Base-by-base conservation (phyloP, 2,888 invertebrate species). In the Lymantria dispar region DNA sequence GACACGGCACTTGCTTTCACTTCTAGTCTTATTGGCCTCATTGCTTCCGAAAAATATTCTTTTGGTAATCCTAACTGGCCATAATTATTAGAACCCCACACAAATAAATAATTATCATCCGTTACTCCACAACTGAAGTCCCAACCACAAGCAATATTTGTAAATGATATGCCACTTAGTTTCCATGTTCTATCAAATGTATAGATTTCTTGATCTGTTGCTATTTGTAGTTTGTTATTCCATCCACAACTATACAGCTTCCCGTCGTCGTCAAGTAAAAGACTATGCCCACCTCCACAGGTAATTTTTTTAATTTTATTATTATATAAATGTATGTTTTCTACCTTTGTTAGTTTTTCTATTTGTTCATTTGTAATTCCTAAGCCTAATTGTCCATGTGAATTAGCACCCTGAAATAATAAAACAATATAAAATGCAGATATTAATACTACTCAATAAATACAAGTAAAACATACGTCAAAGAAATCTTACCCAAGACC, bases 1-100 rank as follows among this genome's bases (percentile, higher is more conserved):
- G 94, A 92, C 30, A 95, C 91, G 44, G 84, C 67, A 68, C 83
- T 87, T 54, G 94, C 92, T 72, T 92, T 93, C 3, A 92, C 83
- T 55, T 83, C 83, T 10, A 92, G 66, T 48, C 82, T 74, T 0
- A 91, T 71, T 38, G 89, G 87, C 52, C 77, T 81, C 9, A 88
- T 74, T 54, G 70, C 60, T 49, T 83, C 80, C 33, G 79, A 62
- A 57, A 91, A 92, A 50, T 78, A 91, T 64, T 78, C 85, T 75
- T 91, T 93, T 0, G 90, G 87, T 31, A 95, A 85, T 11, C 96
- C 96, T 48, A 97, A 83, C 74, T 97, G 96, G 14, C 96, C 95
- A 76, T 94, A 94, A 55, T 92, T 91, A 78, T 97, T 97, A 15
- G 96, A 95, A 7, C 98, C 97, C 97, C 97, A 97, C 2, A 95